Conservation (phyloP, 2,797 vertebrate genomes). For the Varecia variegata region DNA sequence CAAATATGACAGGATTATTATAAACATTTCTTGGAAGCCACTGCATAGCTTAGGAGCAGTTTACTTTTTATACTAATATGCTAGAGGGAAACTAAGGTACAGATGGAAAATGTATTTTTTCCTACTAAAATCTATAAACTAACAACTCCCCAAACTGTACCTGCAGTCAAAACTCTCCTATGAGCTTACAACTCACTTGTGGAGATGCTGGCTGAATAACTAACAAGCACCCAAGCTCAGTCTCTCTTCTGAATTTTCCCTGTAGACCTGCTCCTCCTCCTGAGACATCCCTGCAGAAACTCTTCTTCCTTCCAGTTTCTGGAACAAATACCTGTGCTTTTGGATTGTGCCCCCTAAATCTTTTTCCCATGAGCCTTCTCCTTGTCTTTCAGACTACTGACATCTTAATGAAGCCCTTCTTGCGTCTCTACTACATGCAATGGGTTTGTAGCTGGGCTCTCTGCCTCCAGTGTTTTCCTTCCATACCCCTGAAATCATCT, state of each 20-base stretch:
- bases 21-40: not conserved
- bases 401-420: not conserved
- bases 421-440: not conserved
- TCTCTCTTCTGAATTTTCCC: not conserved
- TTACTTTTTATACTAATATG: conserved; percentile 16
- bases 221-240: not conserved
- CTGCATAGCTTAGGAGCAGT: not conserved
- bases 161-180: not conserved
- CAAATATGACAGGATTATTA: conserved; percentile 3
- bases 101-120: conserved; percentile 55
- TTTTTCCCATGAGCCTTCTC: not conserved
- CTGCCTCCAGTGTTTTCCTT: not conserved
- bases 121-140: not conserved
- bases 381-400: not conserved
- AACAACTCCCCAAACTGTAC: not conserved
- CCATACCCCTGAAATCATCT: not conserved
- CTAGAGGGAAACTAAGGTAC: conserved; percentile 61
- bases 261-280: not conserved
- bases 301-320: not conserved
- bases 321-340: not conserved
- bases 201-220: not conserved
- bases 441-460: not conserved
- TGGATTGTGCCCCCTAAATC: too few relatives aligned
- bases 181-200: not conserved
- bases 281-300: not conserved